Percentiles rank a stretch among this genome's conserved stretches.
Conservation (phyloP, 2,888 invertebrate genomes). For the Gnatocerus cornutus region DNA sequence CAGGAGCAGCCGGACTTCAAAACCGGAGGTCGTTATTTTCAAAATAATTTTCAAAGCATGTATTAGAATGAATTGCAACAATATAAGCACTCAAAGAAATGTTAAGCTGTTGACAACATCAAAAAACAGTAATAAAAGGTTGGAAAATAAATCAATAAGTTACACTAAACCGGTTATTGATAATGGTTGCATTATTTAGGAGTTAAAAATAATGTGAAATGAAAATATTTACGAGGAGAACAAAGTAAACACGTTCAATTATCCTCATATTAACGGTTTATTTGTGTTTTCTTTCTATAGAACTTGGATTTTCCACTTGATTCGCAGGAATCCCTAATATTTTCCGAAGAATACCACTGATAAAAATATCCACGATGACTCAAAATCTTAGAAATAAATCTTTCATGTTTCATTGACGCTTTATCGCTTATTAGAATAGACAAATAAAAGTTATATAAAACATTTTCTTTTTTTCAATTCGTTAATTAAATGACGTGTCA, state of each 20-base stretch:
- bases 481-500: background rate
- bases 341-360: too few species aligned
- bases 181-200: background rate
- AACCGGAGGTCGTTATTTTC: constrained; percentile 2
- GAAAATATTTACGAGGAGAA: background rate
- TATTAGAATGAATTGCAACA: too few species aligned
- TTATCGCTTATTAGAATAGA: background rate
- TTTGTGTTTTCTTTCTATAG: too few species aligned
- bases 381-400: too few species aligned
- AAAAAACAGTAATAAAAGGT: background rate
- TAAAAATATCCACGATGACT: too few species aligned
- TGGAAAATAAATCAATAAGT: background rate
- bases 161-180: background rate
- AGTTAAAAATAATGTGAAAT: background rate
- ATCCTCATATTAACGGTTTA: background rate
- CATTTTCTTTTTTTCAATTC: background rate
- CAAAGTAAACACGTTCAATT: background rate
- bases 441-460: background rate
- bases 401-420: too few species aligned
- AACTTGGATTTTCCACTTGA: too few species aligned
- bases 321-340: too few species aligned
- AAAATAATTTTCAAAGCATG: background rate
- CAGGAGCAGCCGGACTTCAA: constrained; percentile 9
- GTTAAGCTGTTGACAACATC: too few species aligned
- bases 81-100: too few species aligned